A percentile compares a stretch with the other conserved stretches of the same genome.
Conservation (phyloP, 2,888 invertebrate species). For the Cryptops parisi region DNA sequence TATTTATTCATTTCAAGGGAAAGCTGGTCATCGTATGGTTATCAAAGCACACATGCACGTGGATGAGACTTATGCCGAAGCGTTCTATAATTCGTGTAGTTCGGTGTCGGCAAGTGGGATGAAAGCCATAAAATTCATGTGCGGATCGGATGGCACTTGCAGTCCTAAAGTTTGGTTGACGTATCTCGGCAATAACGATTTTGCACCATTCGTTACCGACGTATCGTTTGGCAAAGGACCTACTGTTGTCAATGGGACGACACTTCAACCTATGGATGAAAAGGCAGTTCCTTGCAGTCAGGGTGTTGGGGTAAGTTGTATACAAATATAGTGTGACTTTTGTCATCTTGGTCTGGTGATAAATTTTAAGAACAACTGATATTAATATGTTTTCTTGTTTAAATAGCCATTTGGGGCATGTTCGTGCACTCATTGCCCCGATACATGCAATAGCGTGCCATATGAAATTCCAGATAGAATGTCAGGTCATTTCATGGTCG, state of each 20-base stretch:
- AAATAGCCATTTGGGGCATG: no score
- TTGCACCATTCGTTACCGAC: conserved; percentile 3
- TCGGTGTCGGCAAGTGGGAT: not conserved
- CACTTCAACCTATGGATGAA: conserved; percentile 43
- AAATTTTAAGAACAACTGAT: no score
- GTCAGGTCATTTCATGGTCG: not conserved
- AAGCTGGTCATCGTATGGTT: not conserved
- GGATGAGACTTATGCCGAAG: not conserved
- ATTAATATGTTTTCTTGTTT: no score
- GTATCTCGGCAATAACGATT: not conserved
- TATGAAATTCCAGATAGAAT: not conserved
- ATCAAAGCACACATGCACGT: not conserved
- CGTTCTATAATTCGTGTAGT: conserved; percentile 4
- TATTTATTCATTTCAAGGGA: no score
- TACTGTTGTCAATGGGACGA: not conserved
- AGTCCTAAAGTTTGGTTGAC: conserved; percentile 4
- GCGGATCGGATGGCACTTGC: conserved; percentile 7
- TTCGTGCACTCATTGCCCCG: not conserved
- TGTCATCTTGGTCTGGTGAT: no score
- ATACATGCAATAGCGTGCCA: not conserved
- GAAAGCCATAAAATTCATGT: conserved; percentile 7
- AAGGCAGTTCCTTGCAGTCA: conserved; percentile 48
- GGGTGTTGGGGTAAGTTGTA: conserved; percentile 41
- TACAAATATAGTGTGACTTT: no score
- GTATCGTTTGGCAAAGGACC: not conserved